Conservation (phyloP, 2,113 vertebrate species). For the Cranoglanis bouderius region DNA sequence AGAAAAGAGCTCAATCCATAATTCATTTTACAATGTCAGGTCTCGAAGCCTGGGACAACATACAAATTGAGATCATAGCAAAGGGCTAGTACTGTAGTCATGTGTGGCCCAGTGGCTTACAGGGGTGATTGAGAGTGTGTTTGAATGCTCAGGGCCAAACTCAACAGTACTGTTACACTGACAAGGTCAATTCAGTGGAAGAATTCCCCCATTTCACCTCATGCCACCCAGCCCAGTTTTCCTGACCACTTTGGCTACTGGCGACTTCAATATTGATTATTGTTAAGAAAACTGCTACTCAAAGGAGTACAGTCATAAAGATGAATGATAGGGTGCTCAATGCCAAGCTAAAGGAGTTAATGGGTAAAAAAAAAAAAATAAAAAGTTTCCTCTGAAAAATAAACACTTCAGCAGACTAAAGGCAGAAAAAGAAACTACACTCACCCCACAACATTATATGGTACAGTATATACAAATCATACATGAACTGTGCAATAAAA, state of each 20-base stretch:
- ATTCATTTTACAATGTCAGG: slow-evolving; percentile 71
- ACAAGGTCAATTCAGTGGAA: slow-evolving; percentile 76
- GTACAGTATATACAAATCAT: neutral
- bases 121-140: slow-evolving; percentile 79
- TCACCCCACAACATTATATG: neutral
- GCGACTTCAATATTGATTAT: slow-evolving; percentile 77
- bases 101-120: slow-evolving; percentile 76
- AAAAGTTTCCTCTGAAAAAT: slow-evolving; percentile 41
- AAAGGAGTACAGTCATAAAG: slow-evolving; percentile 74
- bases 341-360: slow-evolving; percentile 61
- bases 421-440: neutral
- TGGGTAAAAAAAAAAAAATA: slow-evolving; percentile 40
- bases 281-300: slow-evolving; percentile 70
- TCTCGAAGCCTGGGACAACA: slow-evolving; percentile 69
- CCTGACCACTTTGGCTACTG: slow-evolving; percentile 68
- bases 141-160: slow-evolving; percentile 81
- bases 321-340: slow-evolving; percentile 71
- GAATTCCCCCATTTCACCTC: slow-evolving; percentile 64
- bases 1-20: slow-evolving; percentile 66
- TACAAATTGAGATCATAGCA: slow-evolving; percentile 82
- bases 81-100: slow-evolving; percentile 74
- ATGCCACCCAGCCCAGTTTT: slow-evolving; percentile 59
- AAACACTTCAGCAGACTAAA: neutral
- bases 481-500: slow-evolving; percentile 9
- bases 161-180: slow-evolving; percentile 79